Evolutionary conservation across 2,113 vertebrate species (phyloP).

Genomic region (Furnarius figulus): DNA sequence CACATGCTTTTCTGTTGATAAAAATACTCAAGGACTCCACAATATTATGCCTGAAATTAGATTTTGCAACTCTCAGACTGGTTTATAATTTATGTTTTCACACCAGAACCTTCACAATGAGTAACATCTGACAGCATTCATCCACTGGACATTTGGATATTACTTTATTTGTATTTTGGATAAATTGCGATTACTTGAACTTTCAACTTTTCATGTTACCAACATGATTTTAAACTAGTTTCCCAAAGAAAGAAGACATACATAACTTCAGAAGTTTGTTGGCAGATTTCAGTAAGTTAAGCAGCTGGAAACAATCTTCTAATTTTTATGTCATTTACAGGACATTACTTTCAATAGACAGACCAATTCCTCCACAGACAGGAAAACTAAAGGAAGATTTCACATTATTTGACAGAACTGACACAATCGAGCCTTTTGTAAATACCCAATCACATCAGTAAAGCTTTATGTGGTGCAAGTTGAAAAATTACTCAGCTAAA

Average conservation of each 20-base stretch:
- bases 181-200: background rate
- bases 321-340: background rate
- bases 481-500: background rate
- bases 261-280: background rate
- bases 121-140: background rate
- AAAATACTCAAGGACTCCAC: background rate
- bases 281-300: background rate
- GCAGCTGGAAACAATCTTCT: background rate
- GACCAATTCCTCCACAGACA: background rate
- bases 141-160: background rate
- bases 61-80: background rate
- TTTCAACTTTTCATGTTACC: background rate
- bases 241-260: background rate
- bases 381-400: background rate
- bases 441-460: background rate
- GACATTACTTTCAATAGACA: background rate
- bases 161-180: background rate
- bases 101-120: background rate
- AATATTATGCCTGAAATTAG: background rate
- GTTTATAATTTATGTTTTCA: background rate
- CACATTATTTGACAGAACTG: background rate
- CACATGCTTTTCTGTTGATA: rapidly evolving
- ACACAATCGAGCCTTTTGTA: background rate
- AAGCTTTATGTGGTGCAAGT: background rate
- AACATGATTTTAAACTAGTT: background rate